A percentile compares a stretch with the other conserved stretches of the same genome.
These are phyloP conservation scores for Zaprionus lineosus DNA, from an alignment of 2,888 invertebrate species.

Conservation along the genomic window DNA sequence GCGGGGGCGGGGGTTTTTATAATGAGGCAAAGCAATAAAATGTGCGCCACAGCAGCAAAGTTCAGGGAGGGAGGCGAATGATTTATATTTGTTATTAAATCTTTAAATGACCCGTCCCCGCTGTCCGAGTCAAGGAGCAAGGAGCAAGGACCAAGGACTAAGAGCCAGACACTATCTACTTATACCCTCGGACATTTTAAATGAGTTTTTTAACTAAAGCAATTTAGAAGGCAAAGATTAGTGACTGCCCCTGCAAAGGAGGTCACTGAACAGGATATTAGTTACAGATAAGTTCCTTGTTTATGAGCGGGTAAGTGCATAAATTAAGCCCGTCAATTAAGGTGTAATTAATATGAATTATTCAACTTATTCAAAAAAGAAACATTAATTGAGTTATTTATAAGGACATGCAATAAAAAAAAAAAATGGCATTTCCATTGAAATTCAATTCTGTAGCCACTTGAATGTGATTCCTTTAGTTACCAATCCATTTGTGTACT, in stretches of 20 bases:
- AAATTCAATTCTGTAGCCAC: no score
- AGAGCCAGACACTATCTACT: not conserved
- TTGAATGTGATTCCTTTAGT: no score
- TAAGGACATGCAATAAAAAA: no score
- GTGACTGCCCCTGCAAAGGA: constrained; percentile 1
- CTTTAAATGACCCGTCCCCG: constrained; percentile 61
- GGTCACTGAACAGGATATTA: constrained; percentile 11
- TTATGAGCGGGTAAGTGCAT: not conserved
- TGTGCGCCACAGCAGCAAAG: constrained; percentile 32
- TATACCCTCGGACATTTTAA: constrained; percentile 20
- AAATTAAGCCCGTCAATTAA: no score
- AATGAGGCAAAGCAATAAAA: constrained; percentile 73
- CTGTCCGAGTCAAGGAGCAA: no score
- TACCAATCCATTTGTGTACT: no score
- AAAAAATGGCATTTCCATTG: not conserved
- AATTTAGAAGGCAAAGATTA: constrained; percentile 30
- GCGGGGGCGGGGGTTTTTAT: constrained; percentile 46
- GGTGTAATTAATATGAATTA: no score
- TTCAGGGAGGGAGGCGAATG: constrained; percentile 57
- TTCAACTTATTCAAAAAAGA: no score
- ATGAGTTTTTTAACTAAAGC: constrained; percentile 49
- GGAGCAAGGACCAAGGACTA: not conserved
- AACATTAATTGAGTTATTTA: no score
- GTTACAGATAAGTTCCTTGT: not conserved
- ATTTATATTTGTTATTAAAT: constrained; percentile 72